A percentile compares a stretch with the other conserved stretches of the same genome.
Evolutionary conservation across 1,140 invertebrate genomes (phyloP).

Genomic region (Diabrotica undecimpunctata): DNA sequence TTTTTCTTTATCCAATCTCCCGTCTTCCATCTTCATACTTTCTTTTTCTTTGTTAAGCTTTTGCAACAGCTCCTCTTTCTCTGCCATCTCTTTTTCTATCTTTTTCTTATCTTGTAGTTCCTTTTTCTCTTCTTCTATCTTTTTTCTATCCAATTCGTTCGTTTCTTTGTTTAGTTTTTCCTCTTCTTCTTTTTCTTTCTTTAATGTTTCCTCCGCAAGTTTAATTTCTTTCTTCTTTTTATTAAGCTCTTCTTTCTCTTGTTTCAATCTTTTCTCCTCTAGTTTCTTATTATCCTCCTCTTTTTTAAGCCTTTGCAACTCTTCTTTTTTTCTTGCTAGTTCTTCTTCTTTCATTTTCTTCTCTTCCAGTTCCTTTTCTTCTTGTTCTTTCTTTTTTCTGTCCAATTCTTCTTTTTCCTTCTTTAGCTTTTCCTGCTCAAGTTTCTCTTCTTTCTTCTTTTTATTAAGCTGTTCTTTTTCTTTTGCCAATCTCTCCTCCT

Average conservation of each 20-base stretch:
- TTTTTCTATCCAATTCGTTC: background rate
- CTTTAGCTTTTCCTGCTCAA: background rate
- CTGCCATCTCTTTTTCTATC: background rate
- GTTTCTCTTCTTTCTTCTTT: conserved; percentile 5
- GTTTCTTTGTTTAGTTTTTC: too few species aligned
- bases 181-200: too few species aligned
- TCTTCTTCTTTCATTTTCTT: background rate
- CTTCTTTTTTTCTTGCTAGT: conserved; percentile 4
- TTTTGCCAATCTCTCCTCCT: conserved; percentile 6
- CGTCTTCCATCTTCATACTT: background rate
- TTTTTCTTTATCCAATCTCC: background rate
- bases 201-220: too few species aligned
- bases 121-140: background rate
- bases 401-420: background rate
- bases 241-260: background rate
- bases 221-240: too few species aligned
- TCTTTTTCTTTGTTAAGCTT: background rate
- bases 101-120: background rate
- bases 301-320: background rate
- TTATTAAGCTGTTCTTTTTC: background rate
- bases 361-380: conserved; percentile 6
- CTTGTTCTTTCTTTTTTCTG: conserved; percentile 9
- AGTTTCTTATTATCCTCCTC: too few species aligned
- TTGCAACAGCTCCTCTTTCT: background rate
- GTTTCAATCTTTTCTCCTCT: too few species aligned